These are phyloP conservation scores for Hemitrygon akajei DNA, from an alignment of 2,797 vertebrate species.

Conservation along the genomic window DNA sequence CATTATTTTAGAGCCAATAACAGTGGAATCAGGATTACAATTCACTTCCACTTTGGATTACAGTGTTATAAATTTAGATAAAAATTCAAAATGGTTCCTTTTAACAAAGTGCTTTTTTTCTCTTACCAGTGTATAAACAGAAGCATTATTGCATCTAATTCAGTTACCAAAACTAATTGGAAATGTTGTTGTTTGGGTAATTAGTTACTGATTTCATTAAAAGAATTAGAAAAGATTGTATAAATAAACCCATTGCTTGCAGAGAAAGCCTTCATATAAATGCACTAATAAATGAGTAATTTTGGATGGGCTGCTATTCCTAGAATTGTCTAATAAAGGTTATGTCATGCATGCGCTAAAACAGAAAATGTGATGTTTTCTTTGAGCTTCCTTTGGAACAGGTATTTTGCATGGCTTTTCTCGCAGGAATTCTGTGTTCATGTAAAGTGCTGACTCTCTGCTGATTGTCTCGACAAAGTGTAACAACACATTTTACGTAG, in stretches of 20 bases:
- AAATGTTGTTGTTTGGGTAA: neutral
- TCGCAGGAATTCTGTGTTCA: too few relatives aligned
- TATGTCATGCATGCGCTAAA: too few relatives aligned
- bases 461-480: too few relatives aligned
- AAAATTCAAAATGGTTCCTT: neutral
- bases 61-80: too few relatives aligned
- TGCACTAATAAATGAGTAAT: neutral
- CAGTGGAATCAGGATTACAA: neutral
- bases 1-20: too few relatives aligned
- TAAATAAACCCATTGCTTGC: neutral
- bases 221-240: neutral
- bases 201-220: neutral
- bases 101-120: neutral
- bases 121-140: neutral
- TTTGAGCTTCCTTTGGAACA: too few relatives aligned
- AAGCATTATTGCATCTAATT: neutral
- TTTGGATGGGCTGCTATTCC: neutral
- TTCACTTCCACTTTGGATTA: neutral
- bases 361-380: too few relatives aligned
- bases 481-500: too few relatives aligned
- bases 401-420: too few relatives aligned
- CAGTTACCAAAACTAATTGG: neutral
- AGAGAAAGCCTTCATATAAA: neutral
- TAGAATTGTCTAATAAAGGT: neutral
- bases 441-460: too few relatives aligned